Percentiles rank a stretch among this genome's conserved stretches.
Evolutionary conservation across 2,113 vertebrate genomes (phyloP).

Genomic region (Alces alces): DNA sequence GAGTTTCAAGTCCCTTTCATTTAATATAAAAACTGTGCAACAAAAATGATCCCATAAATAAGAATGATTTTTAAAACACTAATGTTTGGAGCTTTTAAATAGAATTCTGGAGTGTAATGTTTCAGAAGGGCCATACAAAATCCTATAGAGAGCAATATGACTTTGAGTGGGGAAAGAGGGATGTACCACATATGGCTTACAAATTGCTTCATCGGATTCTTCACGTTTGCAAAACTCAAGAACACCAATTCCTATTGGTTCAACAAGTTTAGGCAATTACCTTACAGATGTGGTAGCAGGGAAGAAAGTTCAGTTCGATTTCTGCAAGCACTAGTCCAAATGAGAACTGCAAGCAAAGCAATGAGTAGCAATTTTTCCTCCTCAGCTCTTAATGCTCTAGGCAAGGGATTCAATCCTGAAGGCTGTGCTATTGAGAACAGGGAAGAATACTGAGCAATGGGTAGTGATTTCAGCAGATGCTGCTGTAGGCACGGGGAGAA

Average conservation of each 20-base stretch:
- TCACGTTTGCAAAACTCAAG: constrained; percentile 57
- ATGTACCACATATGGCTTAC: constrained; percentile 16
- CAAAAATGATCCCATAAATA: background rate
- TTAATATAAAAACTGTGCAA: background rate
- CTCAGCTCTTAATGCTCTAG: constrained; percentile 46
- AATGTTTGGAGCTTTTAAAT: constrained; percentile 37
- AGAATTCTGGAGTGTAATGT: constrained; percentile 19
- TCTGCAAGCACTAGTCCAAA: constrained; percentile 69
- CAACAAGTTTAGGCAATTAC: constrained; percentile 72
- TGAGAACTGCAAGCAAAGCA: constrained; percentile 67
- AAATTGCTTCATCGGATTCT: constrained; percentile 68
- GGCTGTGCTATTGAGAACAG: background rate
- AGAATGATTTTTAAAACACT: background rate
- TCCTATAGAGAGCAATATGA: background rate
- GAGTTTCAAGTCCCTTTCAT: background rate
- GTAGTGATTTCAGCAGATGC: background rate
- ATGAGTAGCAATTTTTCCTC: constrained; percentile 28
- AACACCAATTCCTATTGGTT: constrained; percentile 53
- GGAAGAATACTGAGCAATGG: constrained; percentile 38
- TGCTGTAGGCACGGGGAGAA: background rate
- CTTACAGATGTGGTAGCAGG: constrained; percentile 54
- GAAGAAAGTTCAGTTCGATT: constrained; percentile 65
- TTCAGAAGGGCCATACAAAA: constrained; percentile 16
- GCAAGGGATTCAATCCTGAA: constrained; percentile 44
- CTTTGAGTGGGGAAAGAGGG: constrained; percentile 23